These are phyloP conservation scores for Polyommatus iphigenia DNA, from an alignment of 2,888 invertebrate genomes.

Conservation along the genomic window DNA sequence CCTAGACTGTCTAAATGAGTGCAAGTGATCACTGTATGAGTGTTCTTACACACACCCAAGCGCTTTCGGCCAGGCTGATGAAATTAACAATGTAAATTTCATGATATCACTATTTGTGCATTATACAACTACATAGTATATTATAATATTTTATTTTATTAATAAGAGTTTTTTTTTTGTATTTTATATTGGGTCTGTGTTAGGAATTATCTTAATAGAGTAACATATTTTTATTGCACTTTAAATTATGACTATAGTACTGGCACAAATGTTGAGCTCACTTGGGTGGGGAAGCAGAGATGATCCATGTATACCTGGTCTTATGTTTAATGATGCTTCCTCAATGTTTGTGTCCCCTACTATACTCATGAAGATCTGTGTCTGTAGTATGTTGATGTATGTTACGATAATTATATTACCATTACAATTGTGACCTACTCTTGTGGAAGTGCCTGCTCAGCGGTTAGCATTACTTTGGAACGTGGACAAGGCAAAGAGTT, in stretches of 20 bases:
- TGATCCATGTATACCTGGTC: neutral
- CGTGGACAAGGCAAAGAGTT: conserved; percentile 39
- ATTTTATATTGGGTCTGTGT: conserved; percentile 72
- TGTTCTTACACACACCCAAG: neutral
- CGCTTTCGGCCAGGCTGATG: neutral
- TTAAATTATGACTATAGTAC: conserved; percentile 20
- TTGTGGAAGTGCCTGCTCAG: conserved; percentile 60
- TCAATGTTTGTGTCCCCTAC: conserved; percentile 23
- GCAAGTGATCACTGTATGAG: conserved; percentile 40
- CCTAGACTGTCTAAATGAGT: conserved; percentile 40
- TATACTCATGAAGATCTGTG: conserved; percentile 49
- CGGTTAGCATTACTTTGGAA: conserved; percentile 38
- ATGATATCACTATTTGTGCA: conserved; percentile 49
- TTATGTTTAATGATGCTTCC: neutral
- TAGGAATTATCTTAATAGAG: conserved; percentile 69
- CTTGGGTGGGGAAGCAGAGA: neutral
- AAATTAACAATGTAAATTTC: conserved; percentile 53
- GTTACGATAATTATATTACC: conserved; percentile 31
- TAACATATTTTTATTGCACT: conserved; percentile 60
- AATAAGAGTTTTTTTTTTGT: conserved; percentile 69
- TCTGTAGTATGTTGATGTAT: conserved; percentile 37
- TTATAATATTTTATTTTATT: conserved; percentile 61
- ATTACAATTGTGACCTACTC: conserved; percentile 44
- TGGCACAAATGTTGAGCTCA: conserved; percentile 11
- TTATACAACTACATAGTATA: conserved; percentile 55